These are phyloP conservation scores for Perccottus glenii DNA, from an alignment of 2,113 vertebrate species.

Conservation along the genomic window DNA sequence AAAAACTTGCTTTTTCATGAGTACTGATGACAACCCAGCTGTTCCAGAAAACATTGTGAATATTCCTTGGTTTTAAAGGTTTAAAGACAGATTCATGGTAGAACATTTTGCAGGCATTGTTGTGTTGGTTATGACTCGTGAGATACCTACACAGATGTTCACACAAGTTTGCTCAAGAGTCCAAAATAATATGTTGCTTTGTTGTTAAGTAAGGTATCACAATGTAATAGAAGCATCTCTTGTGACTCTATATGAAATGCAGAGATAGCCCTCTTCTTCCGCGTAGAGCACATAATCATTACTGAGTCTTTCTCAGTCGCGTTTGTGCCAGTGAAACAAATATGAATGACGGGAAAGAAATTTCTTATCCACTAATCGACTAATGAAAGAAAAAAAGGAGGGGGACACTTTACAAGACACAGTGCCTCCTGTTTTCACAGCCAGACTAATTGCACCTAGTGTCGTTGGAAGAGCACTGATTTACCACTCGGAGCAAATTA, in stretches of 20 bases:
- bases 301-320: neutral
- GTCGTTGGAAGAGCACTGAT: constrained; percentile 73
- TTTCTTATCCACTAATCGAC: constrained; percentile 25
- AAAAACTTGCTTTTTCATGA: constrained; percentile 19
- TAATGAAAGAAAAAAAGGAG: constrained; percentile 45
- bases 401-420: constrained; percentile 56
- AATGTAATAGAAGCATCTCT: too few species aligned
- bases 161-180: too few species aligned
- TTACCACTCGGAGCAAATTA: constrained; percentile 81
- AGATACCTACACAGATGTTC: too few species aligned
- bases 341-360: constrained; percentile 18
- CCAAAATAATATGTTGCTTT: too few species aligned
- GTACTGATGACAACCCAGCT: constrained; percentile 7
- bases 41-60: neutral
- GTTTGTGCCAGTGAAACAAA: constrained; percentile 30
- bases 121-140: too few species aligned
- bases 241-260: too few species aligned
- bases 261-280: too few species aligned
- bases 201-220: too few species aligned
- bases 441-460: constrained; percentile 72
- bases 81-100: too few species aligned
- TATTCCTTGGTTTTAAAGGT: too few species aligned
- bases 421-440: constrained; percentile 61
- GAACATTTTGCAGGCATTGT: too few species aligned
- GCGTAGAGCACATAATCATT: too few species aligned